These are phyloP conservation scores for Dinothrombium tinctorium DNA, from an alignment of 1,140 invertebrate species.

Conservation along the genomic window DNA sequence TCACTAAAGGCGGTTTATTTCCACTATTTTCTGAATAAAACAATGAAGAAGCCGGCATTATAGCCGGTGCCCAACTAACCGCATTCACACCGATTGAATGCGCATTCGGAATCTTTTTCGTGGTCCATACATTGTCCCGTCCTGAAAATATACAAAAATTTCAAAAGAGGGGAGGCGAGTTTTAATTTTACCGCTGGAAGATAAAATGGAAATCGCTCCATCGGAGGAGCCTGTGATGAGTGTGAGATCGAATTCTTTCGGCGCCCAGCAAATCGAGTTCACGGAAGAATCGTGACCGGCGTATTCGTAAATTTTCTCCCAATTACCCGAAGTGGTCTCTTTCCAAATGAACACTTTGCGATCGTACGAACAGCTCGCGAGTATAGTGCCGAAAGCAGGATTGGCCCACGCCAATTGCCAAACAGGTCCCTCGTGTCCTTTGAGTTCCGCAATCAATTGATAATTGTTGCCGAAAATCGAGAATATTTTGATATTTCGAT, in stretches of 20 bases:
- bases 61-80: constrained; percentile 82
- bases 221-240: constrained; percentile 92
- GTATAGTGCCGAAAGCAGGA: constrained; percentile 73
- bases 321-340: constrained; percentile 49
- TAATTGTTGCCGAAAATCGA: constrained; percentile 56
- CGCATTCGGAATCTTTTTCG: constrained; percentile 51
- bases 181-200: not conserved
- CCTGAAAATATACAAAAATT: constrained; percentile 11
- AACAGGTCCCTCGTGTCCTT: constrained; percentile 80
- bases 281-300: constrained; percentile 86
- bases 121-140: constrained; percentile 61
- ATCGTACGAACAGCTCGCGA: constrained; percentile 93
- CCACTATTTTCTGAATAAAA: constrained; percentile 1
- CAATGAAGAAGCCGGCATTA: constrained; percentile 38
- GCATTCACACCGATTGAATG: constrained; percentile 82
- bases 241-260: constrained; percentile 74
- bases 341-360: constrained; percentile 86
- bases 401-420: constrained; percentile 99
- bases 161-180: constrained; percentile 7
- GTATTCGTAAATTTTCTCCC: constrained; percentile 82
- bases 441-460: constrained; percentile 63
- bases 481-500: constrained; percentile 87
- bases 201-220: constrained; percentile 37
- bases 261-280: constrained; percentile 90
- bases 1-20: constrained; percentile 23